These are phyloP conservation scores for Ibycter americanus DNA, from an alignment of 2,797 vertebrate species.

Conservation along the genomic window DNA sequence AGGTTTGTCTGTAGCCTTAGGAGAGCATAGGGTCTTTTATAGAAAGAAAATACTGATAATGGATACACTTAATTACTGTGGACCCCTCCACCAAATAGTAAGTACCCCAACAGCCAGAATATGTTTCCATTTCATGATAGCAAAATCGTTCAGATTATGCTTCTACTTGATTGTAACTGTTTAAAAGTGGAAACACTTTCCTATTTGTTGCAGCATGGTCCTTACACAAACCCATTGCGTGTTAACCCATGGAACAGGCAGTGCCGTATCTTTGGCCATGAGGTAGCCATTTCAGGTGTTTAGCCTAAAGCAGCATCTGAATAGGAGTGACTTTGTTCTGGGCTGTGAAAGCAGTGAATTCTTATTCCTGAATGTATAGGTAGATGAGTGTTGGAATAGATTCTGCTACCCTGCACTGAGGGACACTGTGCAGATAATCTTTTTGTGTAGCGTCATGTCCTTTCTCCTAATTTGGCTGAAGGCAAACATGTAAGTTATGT, in stretches of 20 bases:
- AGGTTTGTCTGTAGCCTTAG: not conserved
- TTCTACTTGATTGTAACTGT: not conserved
- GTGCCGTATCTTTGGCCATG: not conserved
- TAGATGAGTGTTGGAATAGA: not conserved
- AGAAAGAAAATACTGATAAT: not conserved
- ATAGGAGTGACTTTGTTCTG: not conserved
- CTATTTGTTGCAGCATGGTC: not conserved
- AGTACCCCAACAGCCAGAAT: not conserved
- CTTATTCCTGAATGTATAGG: not conserved
- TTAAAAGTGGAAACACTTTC: not conserved
- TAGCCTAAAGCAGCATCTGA: not conserved
- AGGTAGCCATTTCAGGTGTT: not conserved
- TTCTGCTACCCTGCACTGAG: not conserved
- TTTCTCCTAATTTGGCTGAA: not conserved
- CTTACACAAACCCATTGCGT: rapidly evolving
- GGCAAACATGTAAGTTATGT: not conserved
- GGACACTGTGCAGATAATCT: not conserved
- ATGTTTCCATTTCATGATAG: not conserved
- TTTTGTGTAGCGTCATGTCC: not conserved
- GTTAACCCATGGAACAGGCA: not conserved
- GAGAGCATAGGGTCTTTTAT: not conserved
- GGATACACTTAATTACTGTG: not conserved
- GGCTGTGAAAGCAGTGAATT: not conserved
- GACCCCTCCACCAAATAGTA: not conserved
- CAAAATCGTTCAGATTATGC: not conserved